Base-by-base conservation (phyloP, 2,113 vertebrate species). In the Rana temporaria region DNA sequence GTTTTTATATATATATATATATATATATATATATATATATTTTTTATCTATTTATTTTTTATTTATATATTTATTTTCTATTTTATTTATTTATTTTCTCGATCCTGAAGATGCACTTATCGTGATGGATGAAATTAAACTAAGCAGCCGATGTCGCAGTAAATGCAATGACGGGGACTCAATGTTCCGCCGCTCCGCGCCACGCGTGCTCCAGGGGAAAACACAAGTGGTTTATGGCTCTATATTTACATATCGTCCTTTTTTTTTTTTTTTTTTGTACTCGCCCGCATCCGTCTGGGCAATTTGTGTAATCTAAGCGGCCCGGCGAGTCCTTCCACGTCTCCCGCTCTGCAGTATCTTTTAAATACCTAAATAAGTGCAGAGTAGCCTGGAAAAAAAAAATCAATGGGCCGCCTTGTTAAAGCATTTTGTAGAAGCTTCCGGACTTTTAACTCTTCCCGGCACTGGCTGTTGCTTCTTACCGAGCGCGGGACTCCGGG, bases 41-140 rank as follows among this genome's bases (percentile, higher is more conserved):
- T 30, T 30, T 30, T 30, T 30, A n/a, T n/a, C n/a, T 30, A 30
- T 30, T 30, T 30, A 30, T 30, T 30, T n/a, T n/a, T n/a, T 30
- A 30, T 30, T 30, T 30, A 2, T 30, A n/a, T n/a, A n/a, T 30
- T 30, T 30, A 30, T 30, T 30, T n/a, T 30, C 3, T 30, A 30
- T 30, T 30, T 30, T 3, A 30, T 30, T 30, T 30, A 2, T 30
- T 30, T 19, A 78, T 73, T 83, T 88, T 84, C 74, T 83, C 55
- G 78, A 26, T 22, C 82, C 75, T 38, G 72, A 75, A 81, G 52
- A 86, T 82, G 1, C 16, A 69, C 42, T 85, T 77, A 53, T 75
- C 78, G 65, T 78, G 81, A 63, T 57, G 3, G 62, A 34, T 20
- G 63, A 85, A 84, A 82, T 24, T n/a, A 0, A 64, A 80, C 3